phyloP scores from a whole-genome alignment of 2,113 vertebrate genomes.

The Ceratotherium simum region DNA sequence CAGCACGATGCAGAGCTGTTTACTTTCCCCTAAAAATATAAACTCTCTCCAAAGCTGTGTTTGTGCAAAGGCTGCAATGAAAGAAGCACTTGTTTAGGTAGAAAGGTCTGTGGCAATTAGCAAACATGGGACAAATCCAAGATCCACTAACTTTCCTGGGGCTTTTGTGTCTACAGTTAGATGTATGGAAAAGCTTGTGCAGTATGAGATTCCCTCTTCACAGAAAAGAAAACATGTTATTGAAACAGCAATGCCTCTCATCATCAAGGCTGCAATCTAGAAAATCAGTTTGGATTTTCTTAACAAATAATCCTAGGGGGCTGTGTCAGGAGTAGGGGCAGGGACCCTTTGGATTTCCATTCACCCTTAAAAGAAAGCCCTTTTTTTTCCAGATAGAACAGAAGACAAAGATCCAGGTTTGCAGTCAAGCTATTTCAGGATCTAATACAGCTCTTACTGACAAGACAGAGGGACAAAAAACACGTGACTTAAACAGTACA shows the following conservation, averaged over 20 bases:
- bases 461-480: background rate
- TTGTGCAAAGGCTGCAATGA: slow-evolving; percentile 69
- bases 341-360: slow-evolving; percentile 21
- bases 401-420: slow-evolving; percentile 7
- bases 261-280: background rate
- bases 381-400: background rate
- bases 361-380: background rate
- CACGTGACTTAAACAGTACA: background rate
- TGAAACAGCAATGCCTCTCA: slow-evolving; percentile 44
- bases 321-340: background rate
- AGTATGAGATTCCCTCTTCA: slow-evolving; percentile 6
- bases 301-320: background rate
- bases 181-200: slow-evolving; percentile 49
- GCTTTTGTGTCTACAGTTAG: slow-evolving; percentile 61
- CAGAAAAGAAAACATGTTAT: slow-evolving; percentile 19
- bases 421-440: background rate
- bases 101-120: slow-evolving; percentile 76
- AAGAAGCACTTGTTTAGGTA: slow-evolving; percentile 77
- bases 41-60: slow-evolving; percentile 73
- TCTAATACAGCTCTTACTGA: background rate
- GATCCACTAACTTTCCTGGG: slow-evolving; percentile 62
- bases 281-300: slow-evolving; percentile 32
- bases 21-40: slow-evolving; percentile 75
- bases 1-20: slow-evolving; percentile 60
- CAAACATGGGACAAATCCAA: slow-evolving; percentile 73